phyloP scores from a whole-genome alignment of 2,113 vertebrate genomes.

The Illadopsis cleaveri region DNA sequence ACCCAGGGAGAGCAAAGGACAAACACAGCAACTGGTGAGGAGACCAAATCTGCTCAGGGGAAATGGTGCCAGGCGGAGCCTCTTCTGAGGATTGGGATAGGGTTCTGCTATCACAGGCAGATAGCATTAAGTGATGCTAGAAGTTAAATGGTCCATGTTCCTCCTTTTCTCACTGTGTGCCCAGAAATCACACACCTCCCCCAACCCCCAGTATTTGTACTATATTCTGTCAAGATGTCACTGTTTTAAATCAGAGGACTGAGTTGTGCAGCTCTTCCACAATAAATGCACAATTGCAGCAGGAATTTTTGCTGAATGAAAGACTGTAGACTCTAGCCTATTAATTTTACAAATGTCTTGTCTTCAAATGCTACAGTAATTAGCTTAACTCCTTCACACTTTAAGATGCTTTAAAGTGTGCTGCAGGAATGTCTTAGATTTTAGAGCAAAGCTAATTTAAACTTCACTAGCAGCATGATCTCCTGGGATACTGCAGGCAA shows the following conservation, averaged over 20 bases:
- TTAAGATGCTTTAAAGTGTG: slow-evolving; percentile 62
- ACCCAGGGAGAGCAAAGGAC: neutral
- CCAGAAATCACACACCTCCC: neutral
- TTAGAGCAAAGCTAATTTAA: slow-evolving; percentile 69
- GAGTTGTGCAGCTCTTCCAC: neutral
- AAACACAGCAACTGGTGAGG: neutral
- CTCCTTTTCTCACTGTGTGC: neutral
- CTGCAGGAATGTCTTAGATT: slow-evolving; percentile 64
- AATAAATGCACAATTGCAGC: neutral
- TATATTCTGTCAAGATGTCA: neutral
- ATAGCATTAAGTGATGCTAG: neutral
- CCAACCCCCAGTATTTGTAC: accelerated
- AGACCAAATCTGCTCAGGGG: neutral
- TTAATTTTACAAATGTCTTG: slow-evolving; percentile 64
- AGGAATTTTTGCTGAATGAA: slow-evolving; percentile 47
- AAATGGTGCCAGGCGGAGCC: neutral
- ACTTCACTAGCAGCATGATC: slow-evolving; percentile 59
- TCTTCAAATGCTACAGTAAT: slow-evolving; percentile 64
- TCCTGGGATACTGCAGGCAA: slow-evolving; percentile 67
- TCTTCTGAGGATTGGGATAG: neutral
- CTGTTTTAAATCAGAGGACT: neutral
- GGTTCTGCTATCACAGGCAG: neutral
- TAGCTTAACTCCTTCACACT: slow-evolving; percentile 66
- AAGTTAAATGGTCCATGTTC: neutral
- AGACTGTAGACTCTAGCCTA: slow-evolving; percentile 11